Base-by-base conservation (phyloP, 2,797 vertebrate species). In the Enteromius anoplus region DNA sequence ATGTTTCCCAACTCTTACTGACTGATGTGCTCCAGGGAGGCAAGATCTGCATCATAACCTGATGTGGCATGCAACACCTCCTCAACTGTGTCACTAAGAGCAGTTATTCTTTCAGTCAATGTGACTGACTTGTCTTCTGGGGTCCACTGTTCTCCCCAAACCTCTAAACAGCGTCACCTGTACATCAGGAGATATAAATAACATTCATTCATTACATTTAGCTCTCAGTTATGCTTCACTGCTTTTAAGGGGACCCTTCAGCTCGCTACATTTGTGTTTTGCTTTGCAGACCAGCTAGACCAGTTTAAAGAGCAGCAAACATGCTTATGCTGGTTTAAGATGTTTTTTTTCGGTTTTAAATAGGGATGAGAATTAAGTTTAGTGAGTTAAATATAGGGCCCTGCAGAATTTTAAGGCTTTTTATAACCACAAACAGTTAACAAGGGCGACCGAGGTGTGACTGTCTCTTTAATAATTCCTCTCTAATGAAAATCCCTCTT, bases 401-500 rank as follows among this genome's bases (percentile, higher is more conserved):
- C 10, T 29, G 14, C 3, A 26, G 19, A 40, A 40, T 23, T 37
- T 64, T 40, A 21, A 34, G n/a, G 9, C 12, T 51, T 51, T 62
- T 17, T 78, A 23, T 26, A 26, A 26, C 26, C 26, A 26, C 26
- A 47, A 60, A 49, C 37, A 26, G 12, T 49, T 40, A 21, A 62
- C 58, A 29, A n/a, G 29, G 7, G 26, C 17, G 37, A 47, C 29
- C 5, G 51, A 75, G 49, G 21, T 51, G n/a, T 29, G 82, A 65
- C 91, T 92, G 91, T 84, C 88, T 87, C 93, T 94, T 94, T 94
- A 93, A 94, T 92, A 70, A 89, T 88, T 90, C 76, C 64, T 84
- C 83, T 58, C 81, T 92, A 90, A 91, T 91, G 90, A 90, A 92
- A 91, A 91, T 89, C 92, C 88, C 37, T 83, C 47, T 86, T 15